Conservation (phyloP, 2,797 vertebrate genomes). For the Ctenopoma kingsleyae region DNA sequence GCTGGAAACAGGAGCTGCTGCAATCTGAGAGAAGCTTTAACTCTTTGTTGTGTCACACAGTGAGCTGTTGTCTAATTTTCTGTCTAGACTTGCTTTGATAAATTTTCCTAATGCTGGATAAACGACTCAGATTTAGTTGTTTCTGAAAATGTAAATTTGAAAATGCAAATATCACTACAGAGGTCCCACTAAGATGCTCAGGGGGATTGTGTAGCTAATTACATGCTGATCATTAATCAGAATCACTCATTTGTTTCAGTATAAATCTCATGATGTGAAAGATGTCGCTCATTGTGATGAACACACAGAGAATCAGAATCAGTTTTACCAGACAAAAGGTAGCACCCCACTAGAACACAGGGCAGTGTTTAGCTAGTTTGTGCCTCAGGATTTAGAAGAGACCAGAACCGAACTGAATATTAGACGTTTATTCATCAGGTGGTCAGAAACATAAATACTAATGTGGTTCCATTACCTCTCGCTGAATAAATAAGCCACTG, state of each 20-base stretch:
- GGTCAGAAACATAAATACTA: background rate
- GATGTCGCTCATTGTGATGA: background rate
- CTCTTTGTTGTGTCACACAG: constrained; percentile 70
- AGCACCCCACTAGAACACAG: background rate
- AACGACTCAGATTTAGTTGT: background rate
- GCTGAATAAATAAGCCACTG: background rate
- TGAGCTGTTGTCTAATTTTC: constrained; percentile 36
- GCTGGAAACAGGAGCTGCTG: constrained; percentile 72
- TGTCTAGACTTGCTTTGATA: constrained; percentile 21
- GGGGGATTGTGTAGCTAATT: background rate
- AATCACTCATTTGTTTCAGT: background rate
- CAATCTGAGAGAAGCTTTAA: constrained; percentile 65
- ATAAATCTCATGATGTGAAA: background rate
- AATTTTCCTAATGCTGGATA: background rate
- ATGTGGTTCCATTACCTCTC: background rate
- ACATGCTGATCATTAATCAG: background rate
- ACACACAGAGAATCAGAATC: background rate
- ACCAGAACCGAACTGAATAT: background rate
- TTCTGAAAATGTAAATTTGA: background rate
- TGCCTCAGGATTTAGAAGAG: background rate
- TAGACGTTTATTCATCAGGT: background rate
- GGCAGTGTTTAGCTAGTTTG: background rate
- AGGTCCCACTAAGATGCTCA: background rate
- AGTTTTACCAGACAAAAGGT: background rate
- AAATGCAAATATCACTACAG: background rate